Conservation (phyloP, 1,140 invertebrate genomes). For the Pissodes strobi region DNA sequence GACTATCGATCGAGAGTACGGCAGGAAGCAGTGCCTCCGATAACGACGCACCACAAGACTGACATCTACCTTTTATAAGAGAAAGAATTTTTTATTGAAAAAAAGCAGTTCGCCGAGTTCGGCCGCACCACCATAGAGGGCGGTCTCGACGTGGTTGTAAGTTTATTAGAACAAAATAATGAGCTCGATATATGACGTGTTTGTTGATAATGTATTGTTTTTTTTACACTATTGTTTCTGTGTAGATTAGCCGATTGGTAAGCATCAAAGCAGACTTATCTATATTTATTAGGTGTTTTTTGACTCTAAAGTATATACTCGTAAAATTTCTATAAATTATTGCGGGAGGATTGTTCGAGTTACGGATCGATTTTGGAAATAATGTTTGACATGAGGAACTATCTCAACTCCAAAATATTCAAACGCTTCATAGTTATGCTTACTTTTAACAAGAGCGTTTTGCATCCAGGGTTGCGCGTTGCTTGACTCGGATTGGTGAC, state of each 20-base stretch:
- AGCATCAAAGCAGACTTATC: conserved; percentile 52
- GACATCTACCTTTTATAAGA: conserved; percentile 52
- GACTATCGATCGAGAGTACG: conserved; percentile 30
- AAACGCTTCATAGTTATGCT: too few relatives aligned
- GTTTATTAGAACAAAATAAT: conserved; percentile 36
- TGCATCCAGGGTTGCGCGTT: too few relatives aligned
- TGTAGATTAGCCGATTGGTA: conserved; percentile 40
- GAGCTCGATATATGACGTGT: conserved; percentile 52
- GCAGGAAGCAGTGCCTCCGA: conserved; percentile 51
- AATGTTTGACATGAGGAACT: too few relatives aligned
- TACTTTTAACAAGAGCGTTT: too few relatives aligned
- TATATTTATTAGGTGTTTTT: conserved; percentile 50
- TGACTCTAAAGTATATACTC: conserved; percentile 46
- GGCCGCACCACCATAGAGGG: background rate
- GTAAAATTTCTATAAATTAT: conserved; percentile 30
- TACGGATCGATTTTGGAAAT: too few relatives aligned
- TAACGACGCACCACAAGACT: conserved; percentile 54
- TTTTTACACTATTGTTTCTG: conserved; percentile 35
- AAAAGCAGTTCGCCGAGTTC: background rate
- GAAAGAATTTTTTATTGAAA: conserved; percentile 51
- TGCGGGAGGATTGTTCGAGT: background rate
- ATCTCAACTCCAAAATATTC: too few relatives aligned
- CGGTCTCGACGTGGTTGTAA: conserved; percentile 47
- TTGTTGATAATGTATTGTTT: conserved; percentile 54
- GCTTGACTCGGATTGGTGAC: too few relatives aligned